Percentiles rank a stretch among this genome's conserved stretches.
These are phyloP conservation scores for Allobates femoralis DNA, from an alignment of 2,797 vertebrate species.

Conservation along the genomic window DNA sequence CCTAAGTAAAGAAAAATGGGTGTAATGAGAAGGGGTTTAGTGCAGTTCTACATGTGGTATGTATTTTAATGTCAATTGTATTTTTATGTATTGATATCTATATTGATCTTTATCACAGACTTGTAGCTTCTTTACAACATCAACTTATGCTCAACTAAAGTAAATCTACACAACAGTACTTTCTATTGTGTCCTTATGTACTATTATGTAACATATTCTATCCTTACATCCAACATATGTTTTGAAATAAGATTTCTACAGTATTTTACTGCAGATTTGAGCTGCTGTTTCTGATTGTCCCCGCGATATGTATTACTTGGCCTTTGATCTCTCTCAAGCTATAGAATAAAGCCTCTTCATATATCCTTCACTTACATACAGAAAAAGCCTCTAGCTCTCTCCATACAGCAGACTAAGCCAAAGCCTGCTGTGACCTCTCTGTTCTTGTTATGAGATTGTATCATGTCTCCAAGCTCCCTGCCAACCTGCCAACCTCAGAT, in stretches of 20 bases:
- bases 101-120: background rate
- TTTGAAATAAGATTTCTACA: background rate
- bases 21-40: no score
- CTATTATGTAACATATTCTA: background rate
- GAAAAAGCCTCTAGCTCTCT: background rate
- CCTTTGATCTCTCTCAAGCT: background rate
- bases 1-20: no score
- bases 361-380: conserved; percentile 19
- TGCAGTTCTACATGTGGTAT: no score
- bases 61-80: background rate
- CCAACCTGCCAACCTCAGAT: conserved; percentile 8
- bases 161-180: background rate
- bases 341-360: conserved; percentile 18
- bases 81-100: background rate
- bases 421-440: conserved; percentile 32
- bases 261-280: background rate
- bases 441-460: conserved; percentile 31
- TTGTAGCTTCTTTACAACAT: background rate
- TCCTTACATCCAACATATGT: background rate
- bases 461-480: background rate
- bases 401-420: conserved; percentile 19
- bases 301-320: background rate
- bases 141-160: background rate
- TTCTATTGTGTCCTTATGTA: background rate
- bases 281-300: background rate